These are phyloP conservation scores for Parnassius smintheus DNA, from an alignment of 2,888 invertebrate genomes.

Conservation along the genomic window DNA sequence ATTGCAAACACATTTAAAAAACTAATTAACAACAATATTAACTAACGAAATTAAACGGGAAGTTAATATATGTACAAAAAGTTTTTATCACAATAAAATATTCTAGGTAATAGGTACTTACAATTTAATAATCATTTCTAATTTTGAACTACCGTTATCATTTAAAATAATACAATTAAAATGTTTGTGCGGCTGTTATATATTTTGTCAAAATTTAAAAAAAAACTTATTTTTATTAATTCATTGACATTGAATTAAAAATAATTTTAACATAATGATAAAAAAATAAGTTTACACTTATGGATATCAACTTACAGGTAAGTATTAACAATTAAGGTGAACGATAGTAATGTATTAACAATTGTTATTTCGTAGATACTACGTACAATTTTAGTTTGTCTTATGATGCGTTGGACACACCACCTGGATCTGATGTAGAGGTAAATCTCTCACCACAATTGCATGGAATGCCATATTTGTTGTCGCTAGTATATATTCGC, in stretches of 20 bases:
- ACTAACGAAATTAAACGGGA: no score
- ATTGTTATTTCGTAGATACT: constrained; percentile 26
- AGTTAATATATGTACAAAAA: not conserved
- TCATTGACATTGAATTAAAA: not conserved
- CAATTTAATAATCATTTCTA: no score
- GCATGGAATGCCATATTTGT: constrained; percentile 97
- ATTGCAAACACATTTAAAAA: constrained; percentile 13
- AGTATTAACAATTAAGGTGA: not conserved
- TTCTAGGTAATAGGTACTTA: not conserved
- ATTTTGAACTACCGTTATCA: no score
- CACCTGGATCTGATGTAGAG: constrained; percentile 89
- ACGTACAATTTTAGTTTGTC: constrained; percentile 51
- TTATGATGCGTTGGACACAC: constrained; percentile 77
- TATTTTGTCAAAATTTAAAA: no score
- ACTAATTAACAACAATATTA: constrained; percentile 18
- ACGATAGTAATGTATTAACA: not conserved
- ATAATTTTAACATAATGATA: not conserved
- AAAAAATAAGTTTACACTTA: not conserved
- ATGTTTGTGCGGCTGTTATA: no score
- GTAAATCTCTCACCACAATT: constrained; percentile 92
- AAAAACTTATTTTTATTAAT: no score
- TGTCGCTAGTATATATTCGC: constrained; percentile 94
- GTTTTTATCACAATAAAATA: constrained; percentile 6
- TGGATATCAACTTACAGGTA: no score
- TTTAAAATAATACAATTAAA: no score